Evolutionary conservation across 2,888 invertebrate genomes (phyloP).

Genomic region (Labia minor): DNA sequence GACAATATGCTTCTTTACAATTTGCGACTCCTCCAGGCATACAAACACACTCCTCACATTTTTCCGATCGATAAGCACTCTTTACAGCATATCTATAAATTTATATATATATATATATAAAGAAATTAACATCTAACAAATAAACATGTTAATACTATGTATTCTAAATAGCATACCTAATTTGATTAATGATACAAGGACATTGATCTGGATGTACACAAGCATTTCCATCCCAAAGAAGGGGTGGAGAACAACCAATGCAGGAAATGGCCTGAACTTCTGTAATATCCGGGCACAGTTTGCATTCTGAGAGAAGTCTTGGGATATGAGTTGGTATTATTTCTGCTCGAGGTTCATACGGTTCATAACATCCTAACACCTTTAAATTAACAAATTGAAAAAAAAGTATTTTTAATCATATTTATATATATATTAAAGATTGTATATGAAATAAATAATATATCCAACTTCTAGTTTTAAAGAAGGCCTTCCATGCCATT

Average conservation of each 20-base stretch:
- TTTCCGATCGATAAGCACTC: conserved; percentile 53
- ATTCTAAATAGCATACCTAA: too few species aligned
- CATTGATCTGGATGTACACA: conserved; percentile 65
- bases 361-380: neutral
- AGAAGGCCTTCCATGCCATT: conserved; percentile 63
- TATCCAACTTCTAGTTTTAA: conserved; percentile 62
- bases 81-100: conserved; percentile 58
- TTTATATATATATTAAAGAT: too few species aligned
- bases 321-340: neutral
- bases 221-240: conserved; percentile 61
- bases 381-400: neutral
- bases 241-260: conserved; percentile 39
- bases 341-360: neutral
- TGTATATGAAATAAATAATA: too few species aligned
- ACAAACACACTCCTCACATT: conserved; percentile 71
- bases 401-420: too few species aligned
- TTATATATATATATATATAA: too few species aligned
- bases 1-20: conserved; percentile 59
- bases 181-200: conserved; percentile 62
- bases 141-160: too few species aligned
- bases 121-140: too few species aligned
- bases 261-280: conserved; percentile 23
- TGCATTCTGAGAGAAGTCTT: conserved; percentile 27
- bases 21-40: conserved; percentile 58
- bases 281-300: conserved; percentile 32